A percentile compares a stretch with the other conserved stretches of the same genome.
phyloP scores from a whole-genome alignment of 2,888 invertebrate genomes.

The Dynastes hyllus region DNA sequence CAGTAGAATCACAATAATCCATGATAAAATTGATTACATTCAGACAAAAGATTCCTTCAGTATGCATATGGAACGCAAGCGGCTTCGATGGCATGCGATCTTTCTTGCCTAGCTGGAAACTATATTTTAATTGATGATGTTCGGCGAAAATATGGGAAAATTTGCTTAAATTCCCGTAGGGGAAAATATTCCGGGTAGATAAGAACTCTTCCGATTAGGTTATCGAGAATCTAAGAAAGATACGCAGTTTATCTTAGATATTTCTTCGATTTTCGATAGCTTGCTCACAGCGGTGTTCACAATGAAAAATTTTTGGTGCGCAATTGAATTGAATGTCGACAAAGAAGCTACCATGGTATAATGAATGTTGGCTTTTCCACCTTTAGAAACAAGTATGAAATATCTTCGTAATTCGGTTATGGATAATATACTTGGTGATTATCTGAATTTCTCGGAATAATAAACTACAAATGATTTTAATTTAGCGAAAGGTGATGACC shows the following conservation, averaged over 20 bases:
- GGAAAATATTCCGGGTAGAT: slow-evolving; percentile 15
- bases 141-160: slow-evolving; percentile 12
- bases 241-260: slow-evolving; percentile 24
- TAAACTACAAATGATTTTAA: no score
- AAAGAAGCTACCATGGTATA: not conserved
- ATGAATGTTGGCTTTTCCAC: not conserved
- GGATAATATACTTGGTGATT: no score
- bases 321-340: not conserved
- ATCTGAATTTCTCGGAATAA: no score
- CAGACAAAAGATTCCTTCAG: not conserved
- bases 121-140: not conserved
- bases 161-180: slow-evolving; percentile 9
- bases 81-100: no score
- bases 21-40: not conserved
- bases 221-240: slow-evolving; percentile 13
- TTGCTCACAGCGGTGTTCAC: not conserved
- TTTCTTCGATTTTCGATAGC: not conserved
- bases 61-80: not conserved
- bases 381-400: no score
- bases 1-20: not conserved
- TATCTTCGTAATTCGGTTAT: no score
- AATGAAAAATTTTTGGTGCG: no score
- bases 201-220: slow-evolving; percentile 13
- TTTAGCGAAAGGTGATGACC: no score
- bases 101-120: no score